phyloP scores from a whole-genome alignment of 2,113 vertebrate species.

The Nothoprocta perdicaria region DNA sequence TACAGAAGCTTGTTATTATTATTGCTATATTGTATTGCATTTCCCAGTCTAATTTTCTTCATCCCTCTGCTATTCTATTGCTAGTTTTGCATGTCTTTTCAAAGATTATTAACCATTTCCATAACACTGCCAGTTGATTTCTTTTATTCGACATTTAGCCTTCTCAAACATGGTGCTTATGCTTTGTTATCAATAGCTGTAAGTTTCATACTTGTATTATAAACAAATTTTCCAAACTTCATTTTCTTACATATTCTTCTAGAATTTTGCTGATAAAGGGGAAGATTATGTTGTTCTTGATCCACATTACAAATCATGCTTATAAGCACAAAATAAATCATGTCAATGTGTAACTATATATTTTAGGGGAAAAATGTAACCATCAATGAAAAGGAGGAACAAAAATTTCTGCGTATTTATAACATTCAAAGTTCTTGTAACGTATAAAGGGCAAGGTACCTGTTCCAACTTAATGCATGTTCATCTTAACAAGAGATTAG shows the following conservation, averaged over 20 bases:
- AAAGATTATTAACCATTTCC: slow-evolving; percentile 49
- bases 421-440: not conserved
- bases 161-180: not conserved
- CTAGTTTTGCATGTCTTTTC: slow-evolving; percentile 43
- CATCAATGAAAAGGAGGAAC: not conserved
- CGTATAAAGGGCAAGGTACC: not conserved
- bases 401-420: not conserved
- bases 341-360: not conserved
- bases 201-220: slow-evolving; percentile 10
- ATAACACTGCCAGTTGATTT: not conserved
- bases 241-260: slow-evolving; percentile 27
- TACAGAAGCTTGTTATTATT: slow-evolving; percentile 48
- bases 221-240: slow-evolving; percentile 3
- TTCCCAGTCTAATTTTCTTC: slow-evolving; percentile 46
- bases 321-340: slow-evolving; percentile 29
- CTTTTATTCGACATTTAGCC: not conserved
- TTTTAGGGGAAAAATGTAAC: not conserved
- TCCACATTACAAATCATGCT: not conserved
- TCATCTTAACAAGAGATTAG: slow-evolving; percentile 29
- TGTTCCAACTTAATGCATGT: not conserved
- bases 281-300: slow-evolving; percentile 6
- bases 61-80: slow-evolving; percentile 20
- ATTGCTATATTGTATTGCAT: slow-evolving; percentile 38
- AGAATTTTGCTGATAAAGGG: slow-evolving; percentile 10
- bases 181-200: not conserved